Evolutionary conservation across 1,140 invertebrate genomes (phyloP).

Genomic region (Uloborus diversus): DNA sequence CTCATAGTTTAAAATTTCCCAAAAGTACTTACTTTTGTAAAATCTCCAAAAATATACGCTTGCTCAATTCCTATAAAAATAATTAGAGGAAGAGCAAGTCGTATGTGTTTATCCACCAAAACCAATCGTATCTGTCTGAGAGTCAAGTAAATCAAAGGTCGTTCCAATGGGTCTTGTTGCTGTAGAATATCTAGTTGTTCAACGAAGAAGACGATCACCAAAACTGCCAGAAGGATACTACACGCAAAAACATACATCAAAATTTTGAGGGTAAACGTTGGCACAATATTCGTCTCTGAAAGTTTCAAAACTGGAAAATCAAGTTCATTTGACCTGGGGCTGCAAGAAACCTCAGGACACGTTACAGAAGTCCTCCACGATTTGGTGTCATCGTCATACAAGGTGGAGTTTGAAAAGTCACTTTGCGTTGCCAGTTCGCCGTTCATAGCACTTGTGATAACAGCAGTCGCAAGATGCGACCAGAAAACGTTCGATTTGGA

Average conservation of each 20-base stretch:
- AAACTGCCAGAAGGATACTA: constrained; percentile 18
- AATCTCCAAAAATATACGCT: constrained; percentile 66
- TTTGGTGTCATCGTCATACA: too few species aligned
- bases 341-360: too few species aligned
- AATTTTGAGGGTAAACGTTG: constrained; percentile 58
- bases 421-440: background rate
- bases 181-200: constrained; percentile 55
- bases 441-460: constrained; percentile 12
- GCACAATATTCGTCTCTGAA: too few species aligned
- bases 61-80: constrained; percentile 66
- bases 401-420: background rate
- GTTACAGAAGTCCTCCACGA: too few species aligned
- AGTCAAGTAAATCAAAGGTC: constrained; percentile 36
- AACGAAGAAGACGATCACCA: constrained; percentile 41
- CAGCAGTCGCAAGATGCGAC: constrained; percentile 33
- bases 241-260: constrained; percentile 48
- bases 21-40: constrained; percentile 66
- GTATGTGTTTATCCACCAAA: constrained; percentile 63
- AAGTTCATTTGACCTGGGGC: too few species aligned
- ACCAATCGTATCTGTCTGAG: constrained; percentile 49
- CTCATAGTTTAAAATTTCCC: too few species aligned
- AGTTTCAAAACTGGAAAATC: too few species aligned
- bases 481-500: constrained; percentile 48
- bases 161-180: constrained; percentile 59
- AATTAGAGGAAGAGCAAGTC: constrained; percentile 64